Percentiles rank a stretch among this genome's conserved stretches.
Conservation (phyloP, 1,140 invertebrate genomes). For the Coboldia fuscipes region DNA sequence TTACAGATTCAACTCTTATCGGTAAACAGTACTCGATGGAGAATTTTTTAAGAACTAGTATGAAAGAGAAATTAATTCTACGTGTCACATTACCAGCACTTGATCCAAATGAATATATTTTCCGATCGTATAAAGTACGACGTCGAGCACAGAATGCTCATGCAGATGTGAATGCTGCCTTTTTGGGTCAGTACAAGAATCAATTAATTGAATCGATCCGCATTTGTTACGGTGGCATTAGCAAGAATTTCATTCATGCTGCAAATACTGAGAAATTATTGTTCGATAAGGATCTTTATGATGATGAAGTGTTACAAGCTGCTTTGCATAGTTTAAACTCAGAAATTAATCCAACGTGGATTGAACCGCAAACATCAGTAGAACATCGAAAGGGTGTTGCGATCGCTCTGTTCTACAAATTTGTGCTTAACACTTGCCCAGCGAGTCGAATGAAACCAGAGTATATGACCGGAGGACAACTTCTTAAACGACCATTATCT, state of each 20-base stretch:
- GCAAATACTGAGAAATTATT: constrained; percentile 39
- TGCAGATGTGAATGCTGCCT: constrained; percentile 62
- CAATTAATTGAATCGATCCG: constrained; percentile 9
- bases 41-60: neutral
- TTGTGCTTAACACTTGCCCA: constrained; percentile 25
- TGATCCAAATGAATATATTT: neutral
- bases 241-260: constrained; percentile 46
- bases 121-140: constrained; percentile 27
- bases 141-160: constrained; percentile 61
- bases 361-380: constrained; percentile 38
- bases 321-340: constrained; percentile 30
- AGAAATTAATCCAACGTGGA: constrained; percentile 37
- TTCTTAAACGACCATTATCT: constrained; percentile 29
- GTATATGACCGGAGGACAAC: constrained; percentile 23
- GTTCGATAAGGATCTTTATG: constrained; percentile 25
- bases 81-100: neutral
- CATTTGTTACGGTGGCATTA: constrained; percentile 46
- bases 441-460: constrained; percentile 15
- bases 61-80: constrained; percentile 1
- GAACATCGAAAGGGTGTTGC: constrained; percentile 41
- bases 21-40: constrained; percentile 1
- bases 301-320: constrained; percentile 23
- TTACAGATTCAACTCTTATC: no score
- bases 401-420: constrained; percentile 52
- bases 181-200: constrained; percentile 39